Conservation (phyloP, 2,797 vertebrate species). For the Scarus forsteni region DNA sequence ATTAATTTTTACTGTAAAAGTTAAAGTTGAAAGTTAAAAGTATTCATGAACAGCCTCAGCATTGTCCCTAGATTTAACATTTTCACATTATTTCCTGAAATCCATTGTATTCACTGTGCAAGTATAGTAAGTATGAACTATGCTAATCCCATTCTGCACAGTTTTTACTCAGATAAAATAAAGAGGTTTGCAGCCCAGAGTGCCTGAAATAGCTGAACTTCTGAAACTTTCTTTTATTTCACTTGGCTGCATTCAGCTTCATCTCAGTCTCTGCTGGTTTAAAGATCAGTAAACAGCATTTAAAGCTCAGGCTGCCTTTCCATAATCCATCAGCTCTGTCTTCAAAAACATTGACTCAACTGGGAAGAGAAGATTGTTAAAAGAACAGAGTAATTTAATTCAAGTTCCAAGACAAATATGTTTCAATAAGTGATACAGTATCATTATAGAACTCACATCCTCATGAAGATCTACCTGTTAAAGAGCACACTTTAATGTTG, state of each 20-base stretch:
- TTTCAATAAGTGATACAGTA: conserved; percentile 1
- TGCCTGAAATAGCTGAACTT: conserved; percentile 26
- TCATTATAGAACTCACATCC: background rate
- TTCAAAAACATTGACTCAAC: conserved; percentile 33
- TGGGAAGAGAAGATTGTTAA: conserved; percentile 9
- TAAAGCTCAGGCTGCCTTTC: conserved; percentile 31
- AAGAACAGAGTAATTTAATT: conserved; percentile 23
- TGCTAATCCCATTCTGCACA: conserved; percentile 46
- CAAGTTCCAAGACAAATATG: conserved; percentile 2
- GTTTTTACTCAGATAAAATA: conserved; percentile 10
- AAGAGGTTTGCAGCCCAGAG: background rate
- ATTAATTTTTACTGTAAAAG: conserved; percentile 7
- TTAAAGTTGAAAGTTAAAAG: conserved; percentile 27
- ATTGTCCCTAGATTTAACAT: conserved; percentile 38
- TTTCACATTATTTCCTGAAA: conserved; percentile 18
- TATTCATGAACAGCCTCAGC: conserved; percentile 42
- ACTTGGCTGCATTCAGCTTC: conserved; percentile 15
- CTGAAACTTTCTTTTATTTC: conserved; percentile 33
- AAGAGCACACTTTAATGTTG: background rate
- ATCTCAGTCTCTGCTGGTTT: conserved; percentile 18
- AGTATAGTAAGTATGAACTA: conserved; percentile 32
- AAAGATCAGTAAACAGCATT: conserved; percentile 40
- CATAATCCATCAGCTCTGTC: conserved; percentile 47
- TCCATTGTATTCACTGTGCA: conserved; percentile 21
- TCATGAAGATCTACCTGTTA: background rate